Base-by-base conservation (phyloP, 2,113 vertebrate species). In the Balaeniceps rex region DNA sequence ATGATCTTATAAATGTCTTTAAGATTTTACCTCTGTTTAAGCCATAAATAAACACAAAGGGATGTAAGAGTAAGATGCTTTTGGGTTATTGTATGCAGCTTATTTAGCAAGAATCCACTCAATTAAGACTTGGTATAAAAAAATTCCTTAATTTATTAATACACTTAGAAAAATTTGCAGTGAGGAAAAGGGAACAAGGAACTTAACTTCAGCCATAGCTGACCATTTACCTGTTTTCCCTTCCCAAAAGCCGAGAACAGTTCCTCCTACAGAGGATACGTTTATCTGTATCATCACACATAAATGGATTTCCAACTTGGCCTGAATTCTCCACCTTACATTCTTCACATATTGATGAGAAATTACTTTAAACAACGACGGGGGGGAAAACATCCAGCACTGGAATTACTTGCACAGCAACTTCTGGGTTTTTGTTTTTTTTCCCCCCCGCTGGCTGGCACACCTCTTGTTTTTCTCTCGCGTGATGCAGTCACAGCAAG, bases 1-100 rank as follows among this genome's bases (percentile, higher is more conserved):
- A 12, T 1, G 2, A 40, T 38, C 24, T 52, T 44, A 9, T 1
- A 14, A 17, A 10, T 5, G 3, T 12, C 49, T 64, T 29, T 25
- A 66, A 71, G 24, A 10, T 46, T 63, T 68, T 72, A 23, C 34
- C 29, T 77, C 36, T 55, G 6, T 28, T 68, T 36, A 83, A 92
- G 33, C 26, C 31, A 23, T n/a, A 46, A 70, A 61, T 61, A 60
- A 69, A 83, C 80, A 25, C 58, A 60, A 76, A 87, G 5, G 14
- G 8, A 47, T 24, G 7, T 3, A 44, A 21, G 9, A 36, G 6
- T 4, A 47, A 72, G 11, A 69, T 34, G 28, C 9, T 36, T 26
- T 8, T 8, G 14, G 5, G 24, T 21, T 78, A 19, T 1, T 40
- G 17, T 6, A 34, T 19, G 8, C 16, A 64, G 7, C 3, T 68